A percentile compares a stretch with the other conserved stretches of the same genome.
These are phyloP conservation scores for Hippocampus abdominalis DNA, from an alignment of 2,113 vertebrate species.

Conservation along the genomic window DNA sequence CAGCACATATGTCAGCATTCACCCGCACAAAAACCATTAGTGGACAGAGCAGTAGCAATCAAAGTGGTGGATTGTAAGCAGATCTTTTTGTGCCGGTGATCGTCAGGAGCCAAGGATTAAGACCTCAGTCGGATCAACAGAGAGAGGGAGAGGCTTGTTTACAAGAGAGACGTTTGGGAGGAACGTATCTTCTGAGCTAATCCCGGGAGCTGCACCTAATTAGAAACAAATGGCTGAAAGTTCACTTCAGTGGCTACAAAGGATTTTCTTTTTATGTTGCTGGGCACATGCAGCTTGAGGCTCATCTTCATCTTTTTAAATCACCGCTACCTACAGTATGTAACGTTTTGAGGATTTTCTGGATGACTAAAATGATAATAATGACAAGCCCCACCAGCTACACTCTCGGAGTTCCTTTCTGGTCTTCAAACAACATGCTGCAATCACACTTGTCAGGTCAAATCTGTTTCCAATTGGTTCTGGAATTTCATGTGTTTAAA, in stretches of 20 bases:
- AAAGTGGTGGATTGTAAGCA: slow-evolving; percentile 14
- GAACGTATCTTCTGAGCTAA: slow-evolving; percentile 71
- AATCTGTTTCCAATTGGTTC: slow-evolving; percentile 69
- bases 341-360: slow-evolving; percentile 58
- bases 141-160: slow-evolving; percentile 65
- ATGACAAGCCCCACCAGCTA: neutral
- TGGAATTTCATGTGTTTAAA: slow-evolving; percentile 60
- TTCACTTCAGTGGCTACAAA: slow-evolving; percentile 64
- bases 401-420: slow-evolving; percentile 5
- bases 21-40: neutral
- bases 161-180: slow-evolving; percentile 72
- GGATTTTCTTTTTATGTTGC: slow-evolving; percentile 70
- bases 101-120: slow-evolving; percentile 41
- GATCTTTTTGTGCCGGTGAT: slow-evolving; percentile 48
- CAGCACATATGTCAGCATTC: neutral
- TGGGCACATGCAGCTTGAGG: slow-evolving; percentile 67
- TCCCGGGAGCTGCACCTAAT: slow-evolving; percentile 73
- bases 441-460: slow-evolving; percentile 61
- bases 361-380: slow-evolving; percentile 18
- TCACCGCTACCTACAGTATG: slow-evolving; percentile 33
- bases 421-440: slow-evolving; percentile 58
- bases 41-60: slow-evolving; percentile 23
- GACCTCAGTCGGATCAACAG: slow-evolving; percentile 59
- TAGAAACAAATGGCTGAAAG: slow-evolving; percentile 73
- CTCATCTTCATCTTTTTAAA: slow-evolving; percentile 64